Evolutionary conservation across 1,140 invertebrate species (phyloP), one percentile per base, ranked within the genome.

Genomic region (Trachelipus rathkii): DNA sequence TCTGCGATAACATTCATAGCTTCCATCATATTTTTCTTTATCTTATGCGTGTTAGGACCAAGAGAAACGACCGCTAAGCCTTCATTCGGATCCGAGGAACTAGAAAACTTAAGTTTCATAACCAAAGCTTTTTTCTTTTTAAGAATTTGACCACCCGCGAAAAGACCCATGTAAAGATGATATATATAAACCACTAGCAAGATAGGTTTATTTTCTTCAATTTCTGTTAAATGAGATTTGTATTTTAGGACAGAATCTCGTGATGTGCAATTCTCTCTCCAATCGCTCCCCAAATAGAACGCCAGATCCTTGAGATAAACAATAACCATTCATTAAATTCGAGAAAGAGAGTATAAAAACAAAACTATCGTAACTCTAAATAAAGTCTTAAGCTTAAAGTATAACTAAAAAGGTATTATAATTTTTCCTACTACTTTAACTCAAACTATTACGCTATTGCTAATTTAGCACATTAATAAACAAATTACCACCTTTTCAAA

Each of bases 91-190:
- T 81, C 78, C 50, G 83, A 82, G 33, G 33, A 3, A 71, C 82
- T 85, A 46, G 86, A 85, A 77, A 85, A 86, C 0, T 89, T 82
- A 75, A 88, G 88, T 45, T 86, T 85, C 9, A 87, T 82, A 3
- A 93, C 83, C 78, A 88, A 86, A 67, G 74, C 72, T 72, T 90
- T 86, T 82, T 93, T 93, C 82, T 90, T 90, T 74, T 89, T 87
- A 23, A 94, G 84, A 78, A 94, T 91, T 83, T 93, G 92, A 6
- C 92, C 92, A 21, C 92, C 92, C 33, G 91, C 92, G 23, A 93
- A 84, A 24, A 93, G 83, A 0, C 92, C 92, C 89, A 94, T 89
- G 81, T 93, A 93, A 79, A 93, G 84, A 83, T 94, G 92, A 83
- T 93, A 94, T 44, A 93, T 89, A 84, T 92, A 94, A 0, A 92